Percentiles rank a stretch among this genome's conserved stretches.
Evolutionary conservation across 2,113 vertebrate species (phyloP).

Genomic region (Hirundichthys speculiger): DNA sequence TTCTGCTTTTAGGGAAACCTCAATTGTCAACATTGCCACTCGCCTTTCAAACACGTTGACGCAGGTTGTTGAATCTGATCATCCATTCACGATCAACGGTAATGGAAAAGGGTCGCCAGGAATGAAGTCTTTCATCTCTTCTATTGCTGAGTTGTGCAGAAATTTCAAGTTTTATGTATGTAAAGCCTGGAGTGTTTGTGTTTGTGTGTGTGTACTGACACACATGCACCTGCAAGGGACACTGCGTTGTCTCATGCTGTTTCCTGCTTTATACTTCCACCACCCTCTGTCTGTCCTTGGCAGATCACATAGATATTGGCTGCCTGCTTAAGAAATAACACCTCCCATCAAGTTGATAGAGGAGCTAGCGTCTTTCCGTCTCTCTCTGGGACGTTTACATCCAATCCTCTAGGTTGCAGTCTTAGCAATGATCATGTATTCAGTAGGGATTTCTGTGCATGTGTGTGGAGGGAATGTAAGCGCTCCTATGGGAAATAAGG

Average conservation of each 20-base stretch:
- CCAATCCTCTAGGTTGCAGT: conserved; percentile 53
- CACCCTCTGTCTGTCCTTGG: conserved; percentile 60
- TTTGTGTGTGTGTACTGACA: conserved; percentile 25
- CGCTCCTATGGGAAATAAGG: conserved; percentile 71
- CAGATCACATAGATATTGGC: conserved; percentile 54
- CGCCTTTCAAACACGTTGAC: conserved; percentile 23
- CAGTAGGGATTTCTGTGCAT: conserved; percentile 58
- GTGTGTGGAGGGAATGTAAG: conserved; percentile 37
- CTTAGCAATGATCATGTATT: conserved; percentile 69
- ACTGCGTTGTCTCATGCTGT: conserved; percentile 21
- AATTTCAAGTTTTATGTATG: conserved; percentile 6
- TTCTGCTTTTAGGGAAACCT: neutral
- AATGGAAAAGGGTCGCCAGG: conserved; percentile 25
- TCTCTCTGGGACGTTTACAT: conserved; percentile 65
- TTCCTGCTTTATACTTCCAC: conserved; percentile 24
- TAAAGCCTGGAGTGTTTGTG: neutral
- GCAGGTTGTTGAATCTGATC: too few relatives aligned
- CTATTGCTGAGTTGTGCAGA: conserved; percentile 28
- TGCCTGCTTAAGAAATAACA: conserved; percentile 69
- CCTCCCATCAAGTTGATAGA: conserved; percentile 68
- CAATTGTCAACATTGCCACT: conserved; percentile 15
- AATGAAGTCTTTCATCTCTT: conserved; percentile 33
- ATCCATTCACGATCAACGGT: neutral
- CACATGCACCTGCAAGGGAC: conserved; percentile 24
- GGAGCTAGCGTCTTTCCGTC: conserved; percentile 32